These are phyloP conservation scores for Charina bottae DNA, from an alignment of 2,113 vertebrate genomes.

Conservation along the genomic window DNA sequence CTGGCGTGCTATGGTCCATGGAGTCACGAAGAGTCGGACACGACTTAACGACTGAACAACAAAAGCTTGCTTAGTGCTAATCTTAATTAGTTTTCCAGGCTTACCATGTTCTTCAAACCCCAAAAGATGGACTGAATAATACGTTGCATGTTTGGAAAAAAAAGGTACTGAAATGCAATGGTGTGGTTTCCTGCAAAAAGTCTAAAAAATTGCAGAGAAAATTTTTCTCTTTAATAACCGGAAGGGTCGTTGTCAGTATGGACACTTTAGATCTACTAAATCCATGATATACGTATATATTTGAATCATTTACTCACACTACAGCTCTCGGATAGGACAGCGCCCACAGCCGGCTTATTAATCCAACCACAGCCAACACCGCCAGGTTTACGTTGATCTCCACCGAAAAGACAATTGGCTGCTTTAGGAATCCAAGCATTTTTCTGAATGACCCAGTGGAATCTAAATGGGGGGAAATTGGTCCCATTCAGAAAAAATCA, in stretches of 20 bases:
- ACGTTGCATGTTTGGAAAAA: neutral
- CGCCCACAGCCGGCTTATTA: slow-evolving; percentile 80
- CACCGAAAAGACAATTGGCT: slow-evolving; percentile 78
- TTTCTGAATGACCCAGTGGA: slow-evolving; percentile 16
- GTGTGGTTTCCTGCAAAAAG: neutral
- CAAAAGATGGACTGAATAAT: neutral
- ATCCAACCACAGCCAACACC: slow-evolving; percentile 72
- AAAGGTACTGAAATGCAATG: neutral
- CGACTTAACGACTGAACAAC: no score
- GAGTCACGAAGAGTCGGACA: no score
- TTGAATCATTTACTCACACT: slow-evolving; percentile 81
- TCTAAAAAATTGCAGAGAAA: neutral
- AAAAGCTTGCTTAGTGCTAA: neutral
- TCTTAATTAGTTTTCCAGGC: neutral
- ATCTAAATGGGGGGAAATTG: slow-evolving; percentile 1
- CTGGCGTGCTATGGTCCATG: no score
- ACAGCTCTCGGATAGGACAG: slow-evolving; percentile 86
- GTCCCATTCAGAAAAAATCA: neutral
- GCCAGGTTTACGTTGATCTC: slow-evolving; percentile 83
- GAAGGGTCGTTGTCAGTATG: neutral
- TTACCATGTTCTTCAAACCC: neutral
- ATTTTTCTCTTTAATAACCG: neutral
- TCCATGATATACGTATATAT: neutral
- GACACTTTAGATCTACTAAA: neutral
- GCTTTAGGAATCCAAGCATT: slow-evolving; percentile 76